Base-by-base conservation (phyloP, 2,888 invertebrate genomes). In the Idaea straminata region DNA sequence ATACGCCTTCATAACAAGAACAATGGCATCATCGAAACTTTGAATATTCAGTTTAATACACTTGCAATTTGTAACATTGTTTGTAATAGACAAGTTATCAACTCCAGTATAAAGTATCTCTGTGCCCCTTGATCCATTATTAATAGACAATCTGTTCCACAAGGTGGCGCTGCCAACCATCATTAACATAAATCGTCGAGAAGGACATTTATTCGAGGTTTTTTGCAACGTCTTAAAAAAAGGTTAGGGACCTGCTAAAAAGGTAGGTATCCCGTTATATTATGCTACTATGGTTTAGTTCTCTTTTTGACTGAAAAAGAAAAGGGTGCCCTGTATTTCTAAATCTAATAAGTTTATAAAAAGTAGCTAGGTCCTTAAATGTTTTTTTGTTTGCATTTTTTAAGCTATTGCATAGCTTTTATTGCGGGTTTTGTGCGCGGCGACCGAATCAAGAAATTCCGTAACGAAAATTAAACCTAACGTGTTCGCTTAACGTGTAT, bases 71-170 rank as follows among this genome's bases (percentile, higher is more conserved):
- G 47, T 47, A 47, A 25, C 25, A 25, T 25, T 25, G 25, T 25
- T 25, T 25, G 25, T 47, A 47, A 47, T 47, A 47, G 13, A 47
- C 47, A 47, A 13, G 4, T 47, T 47, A 47, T 7, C 47, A 47
- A 47, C 47, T 47, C 47, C 13, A 47, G 47, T 13, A 47, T 13
- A 47, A 13, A 13, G 47, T 47, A 47, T 10, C 47, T 47, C 71
- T 71, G 7, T 47, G 47, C 7, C 47, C 47, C 66, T 69, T 73
- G 72, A 82, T 85, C 74, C 77, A 79, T 78, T 84, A 83, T 83
- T 85, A 85, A 86, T 83, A 82, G 77, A 76, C 82, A 85, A 86
- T 86, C 78, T 82, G 83, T 82, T 82, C 78, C 81, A 74, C 79
- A 74, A 83, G 83, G 76, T 81, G 79, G 79, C 78, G 72, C 69